Evolutionary conservation across 2,888 invertebrate genomes (phyloP).

Genomic region (Ichneumon xanthorius): DNA sequence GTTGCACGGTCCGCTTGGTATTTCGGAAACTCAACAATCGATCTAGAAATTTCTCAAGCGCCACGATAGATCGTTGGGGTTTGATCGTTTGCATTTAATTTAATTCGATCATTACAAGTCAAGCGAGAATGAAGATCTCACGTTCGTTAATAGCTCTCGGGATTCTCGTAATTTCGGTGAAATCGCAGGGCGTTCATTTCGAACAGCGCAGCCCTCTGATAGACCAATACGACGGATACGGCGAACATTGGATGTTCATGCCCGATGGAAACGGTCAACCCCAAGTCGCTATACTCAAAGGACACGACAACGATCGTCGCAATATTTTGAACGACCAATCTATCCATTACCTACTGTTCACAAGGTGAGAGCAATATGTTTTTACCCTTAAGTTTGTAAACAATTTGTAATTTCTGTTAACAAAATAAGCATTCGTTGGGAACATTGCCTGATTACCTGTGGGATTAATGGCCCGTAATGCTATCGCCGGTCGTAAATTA

Average conservation of each 20-base stretch:
- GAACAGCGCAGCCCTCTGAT: slow-evolving; percentile 75
- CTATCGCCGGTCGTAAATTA: slow-evolving; percentile 2
- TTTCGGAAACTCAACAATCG: slow-evolving; percentile 18
- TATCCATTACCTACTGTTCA: slow-evolving; percentile 80
- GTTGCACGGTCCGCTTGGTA: slow-evolving; percentile 18
- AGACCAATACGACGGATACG: slow-evolving; percentile 82
- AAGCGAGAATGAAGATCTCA: slow-evolving; percentile 26
- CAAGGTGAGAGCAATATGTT: slow-evolving; percentile 76
- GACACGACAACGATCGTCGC: slow-evolving; percentile 72
- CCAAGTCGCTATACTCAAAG: slow-evolving; percentile 82
- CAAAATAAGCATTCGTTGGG: background rate
- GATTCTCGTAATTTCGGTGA: slow-evolving; percentile 23
- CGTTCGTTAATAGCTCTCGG: slow-evolving; percentile 3
- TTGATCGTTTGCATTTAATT: background rate
- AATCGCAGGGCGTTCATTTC: slow-evolving; percentile 26
- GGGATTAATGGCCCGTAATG: background rate
- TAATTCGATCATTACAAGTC: background rate
- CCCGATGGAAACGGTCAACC: slow-evolving; percentile 83
- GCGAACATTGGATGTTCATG: slow-evolving; percentile 84
- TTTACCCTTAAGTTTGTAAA: background rate
- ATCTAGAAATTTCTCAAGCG: slow-evolving; percentile 27
- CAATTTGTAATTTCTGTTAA: slow-evolving; percentile 11
- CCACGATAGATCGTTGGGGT: background rate
- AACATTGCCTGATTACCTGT: background rate
- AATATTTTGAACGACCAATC: slow-evolving; percentile 74